Base-by-base conservation (phyloP, 92 coral and sea anemone species). In the Porites cylindrica region DNA sequence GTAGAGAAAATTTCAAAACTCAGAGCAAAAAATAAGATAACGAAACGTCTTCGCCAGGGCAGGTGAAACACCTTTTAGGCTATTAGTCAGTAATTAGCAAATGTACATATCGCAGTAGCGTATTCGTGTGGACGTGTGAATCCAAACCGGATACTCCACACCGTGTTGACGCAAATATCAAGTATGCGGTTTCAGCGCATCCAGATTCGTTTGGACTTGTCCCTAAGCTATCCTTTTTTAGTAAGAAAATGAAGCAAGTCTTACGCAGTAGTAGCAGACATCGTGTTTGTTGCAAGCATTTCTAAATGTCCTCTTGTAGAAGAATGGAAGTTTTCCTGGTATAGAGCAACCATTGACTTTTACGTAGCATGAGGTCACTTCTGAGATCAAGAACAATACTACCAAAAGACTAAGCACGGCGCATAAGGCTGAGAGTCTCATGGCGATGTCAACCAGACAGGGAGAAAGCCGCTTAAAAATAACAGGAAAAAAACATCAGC, bases 221-320 rank as follows among this genome's bases (percentile, higher is more conserved):
- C 32, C 32, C 32, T 29, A 1, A 29, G 32, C 3, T 29, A 29
- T 29, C 32, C 32, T 29, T 29, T 29, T 29, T 29, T 29, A 29
- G 32, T 29, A 29, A 29, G 32, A 29, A 29, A 2, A 29, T 29
- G 32, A 29, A 29, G 32, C 32, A 29, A 29, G 64, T 89, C 98
- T 86, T 86, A 96, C 98, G 62, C 98, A 96, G 75, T 81, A 80
- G 73, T 96, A 96, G 88, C 98, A 96, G 54, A 96, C 96, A 66
- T 96, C 98, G 60, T 96, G 98, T 65, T 96, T 94, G 82, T 94
- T 79, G 91, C 98, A 96, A 12, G 98, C 98, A 4, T 90, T 91
- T 8, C 91, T 86, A 67, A 96, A 94, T 74, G n/a, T 72, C 16
- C 26, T 70, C 82, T 90, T 90, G 90, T 91, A 96, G n/a, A 76